Base-by-base conservation (phyloP, 2,113 vertebrate genomes). In the Galemys pyrenaicus region DNA sequence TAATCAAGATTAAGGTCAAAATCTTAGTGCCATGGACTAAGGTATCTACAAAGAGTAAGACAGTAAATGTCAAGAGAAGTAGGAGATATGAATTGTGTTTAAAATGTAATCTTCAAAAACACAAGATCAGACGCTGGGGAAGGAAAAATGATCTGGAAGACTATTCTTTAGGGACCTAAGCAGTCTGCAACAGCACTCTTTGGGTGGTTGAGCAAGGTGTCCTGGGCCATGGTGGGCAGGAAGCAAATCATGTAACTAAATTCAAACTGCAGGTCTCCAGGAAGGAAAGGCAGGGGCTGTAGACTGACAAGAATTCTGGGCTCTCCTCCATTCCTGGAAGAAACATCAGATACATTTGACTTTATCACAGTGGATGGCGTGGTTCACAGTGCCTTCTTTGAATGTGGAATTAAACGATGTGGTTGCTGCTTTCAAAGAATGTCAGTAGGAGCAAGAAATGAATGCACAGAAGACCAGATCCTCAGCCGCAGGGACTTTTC, bases 381-480 rank as follows among this genome's bases (percentile, higher is more conserved):
- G 15, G 92, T 2, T 89, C 89, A 87, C 73, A 78, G n/a, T 4
- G 4, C 7, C 3, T 78, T 92, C 96, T 84, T 54, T 91, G 82
- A 96, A 95, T 85, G n/a, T 60, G 0, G 17, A 46, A 89, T 51
- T 93, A 95, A 95, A 89, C 49, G 24, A 74, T 9, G 56, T 13
- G 12, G 11, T 51, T 91, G 71, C n/a, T 51, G 30, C 56, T 60
- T 88, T 95, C 84, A 88, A 89, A 94, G 73, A 87, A 74, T 67
- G 58, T 86, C 92, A 73, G 58, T 44, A n/a, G 46, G 81, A 95
- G 64, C 58, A 51, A 68, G 65, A 81, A 74, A 32, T 78, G 58
- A 89, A 85, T 19, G 24, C 64, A 39, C 8, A 1, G 73, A 49
- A 90, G 91, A 62, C 79, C 84, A 92, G 80, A 94, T 46, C 24